Conservation (phyloP, 2,797 vertebrate species). For the Brachyrhaphis roseni region DNA sequence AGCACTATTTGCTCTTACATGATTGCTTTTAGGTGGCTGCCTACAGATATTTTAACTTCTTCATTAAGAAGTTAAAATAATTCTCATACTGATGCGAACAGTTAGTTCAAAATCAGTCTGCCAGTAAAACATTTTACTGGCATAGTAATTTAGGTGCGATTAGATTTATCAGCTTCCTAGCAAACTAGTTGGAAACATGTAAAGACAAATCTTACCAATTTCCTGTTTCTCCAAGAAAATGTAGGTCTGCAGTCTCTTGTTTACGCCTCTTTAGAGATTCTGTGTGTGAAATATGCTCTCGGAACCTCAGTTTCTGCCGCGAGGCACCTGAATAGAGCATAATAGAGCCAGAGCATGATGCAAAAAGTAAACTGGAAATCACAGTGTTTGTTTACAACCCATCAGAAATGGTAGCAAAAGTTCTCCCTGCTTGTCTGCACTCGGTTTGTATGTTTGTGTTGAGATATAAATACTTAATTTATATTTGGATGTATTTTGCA, state of each 20-base stretch:
- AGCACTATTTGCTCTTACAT: not conserved
- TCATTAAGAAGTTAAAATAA: not conserved
- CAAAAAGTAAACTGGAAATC: not conserved
- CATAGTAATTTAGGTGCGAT: not conserved
- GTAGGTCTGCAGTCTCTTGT: not conserved
- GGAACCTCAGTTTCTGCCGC: not conserved
- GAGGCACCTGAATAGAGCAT: not conserved
- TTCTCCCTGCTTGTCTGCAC: not conserved
- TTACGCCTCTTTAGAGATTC: not conserved
- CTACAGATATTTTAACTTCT: not conserved
- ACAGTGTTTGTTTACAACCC: slow-evolving; percentile 6
- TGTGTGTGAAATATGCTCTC: not conserved
- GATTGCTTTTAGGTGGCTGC: not conserved
- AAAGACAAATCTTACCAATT: slow-evolving; percentile 1
- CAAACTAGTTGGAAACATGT: not conserved
- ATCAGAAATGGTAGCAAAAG: not conserved
- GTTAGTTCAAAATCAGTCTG: too few relatives aligned
- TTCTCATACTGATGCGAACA: not conserved
- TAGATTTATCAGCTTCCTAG: not conserved
- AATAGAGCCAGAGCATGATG: not conserved
- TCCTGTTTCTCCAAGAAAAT: not conserved
- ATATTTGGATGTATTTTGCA: slow-evolving; percentile 3
- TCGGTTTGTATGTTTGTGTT: not conserved
- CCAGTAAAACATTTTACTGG: not conserved
- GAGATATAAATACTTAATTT: not conserved